These are phyloP conservation scores for Tetrao urogallus DNA, from an alignment of 2,113 vertebrate species.

Conservation along the genomic window DNA sequence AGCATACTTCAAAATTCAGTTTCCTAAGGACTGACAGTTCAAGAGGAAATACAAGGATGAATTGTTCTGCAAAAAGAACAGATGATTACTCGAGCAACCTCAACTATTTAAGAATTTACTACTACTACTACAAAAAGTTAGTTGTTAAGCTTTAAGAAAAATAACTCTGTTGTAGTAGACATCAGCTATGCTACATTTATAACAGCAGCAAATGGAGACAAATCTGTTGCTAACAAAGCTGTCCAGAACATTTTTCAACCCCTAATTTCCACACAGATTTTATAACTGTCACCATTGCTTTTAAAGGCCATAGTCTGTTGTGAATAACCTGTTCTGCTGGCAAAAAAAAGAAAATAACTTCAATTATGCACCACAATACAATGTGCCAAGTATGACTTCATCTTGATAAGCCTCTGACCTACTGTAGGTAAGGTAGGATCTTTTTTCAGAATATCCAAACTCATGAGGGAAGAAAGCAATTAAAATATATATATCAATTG, in stretches of 20 bases:
- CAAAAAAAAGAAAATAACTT: background rate
- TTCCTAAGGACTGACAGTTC: background rate
- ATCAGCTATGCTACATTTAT: too few species aligned
- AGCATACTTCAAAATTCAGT: background rate
- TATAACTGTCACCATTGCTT: background rate
- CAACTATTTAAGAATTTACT: background rate
- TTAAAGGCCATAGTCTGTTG: background rate
- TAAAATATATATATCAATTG: background rate
- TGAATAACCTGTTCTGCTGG: background rate
- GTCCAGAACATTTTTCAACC: background rate
- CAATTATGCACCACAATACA: background rate
- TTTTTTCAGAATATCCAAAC: background rate
- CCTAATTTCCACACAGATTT: background rate
- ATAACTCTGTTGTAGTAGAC: too few species aligned
- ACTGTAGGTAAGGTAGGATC: background rate
- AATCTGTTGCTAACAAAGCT: background rate
- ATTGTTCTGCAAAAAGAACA: background rate
- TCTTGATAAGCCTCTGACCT: background rate
- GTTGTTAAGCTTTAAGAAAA: background rate
- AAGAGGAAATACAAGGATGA: background rate
- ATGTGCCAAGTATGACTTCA: background rate
- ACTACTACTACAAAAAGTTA: background rate
- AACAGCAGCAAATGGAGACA: background rate
- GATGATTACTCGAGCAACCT: conserved; percentile 3
- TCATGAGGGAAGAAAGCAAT: background rate